These are phyloP conservation scores for Myiothlypis chrysogaster DNA, from an alignment of 2,797 vertebrate genomes.

Conservation along the genomic window DNA sequence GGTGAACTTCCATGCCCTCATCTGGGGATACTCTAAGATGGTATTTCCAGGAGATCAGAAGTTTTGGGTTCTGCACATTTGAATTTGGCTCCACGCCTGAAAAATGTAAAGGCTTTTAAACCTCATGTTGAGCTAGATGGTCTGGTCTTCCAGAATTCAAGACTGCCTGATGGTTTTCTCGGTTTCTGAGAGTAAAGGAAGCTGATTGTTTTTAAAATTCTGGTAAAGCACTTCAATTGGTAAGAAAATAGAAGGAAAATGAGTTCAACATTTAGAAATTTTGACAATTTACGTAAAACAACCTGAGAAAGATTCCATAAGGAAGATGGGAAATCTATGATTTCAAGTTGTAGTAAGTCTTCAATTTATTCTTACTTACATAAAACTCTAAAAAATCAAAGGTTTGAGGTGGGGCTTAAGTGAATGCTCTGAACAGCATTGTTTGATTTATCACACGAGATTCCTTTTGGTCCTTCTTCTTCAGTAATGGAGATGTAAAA, in stretches of 20 bases:
- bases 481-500: not conserved
- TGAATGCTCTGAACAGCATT: not conserved
- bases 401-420: not conserved
- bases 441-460: not conserved
- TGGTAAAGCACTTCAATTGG: not conserved
- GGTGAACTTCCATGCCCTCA: not conserved
- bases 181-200: not conserved
- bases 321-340: not conserved
- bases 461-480: not conserved
- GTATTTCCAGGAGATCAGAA: not conserved
- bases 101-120: not conserved
- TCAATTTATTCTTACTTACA: not conserved
- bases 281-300: not conserved
- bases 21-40: not conserved
- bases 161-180: not conserved
- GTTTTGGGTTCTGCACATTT: not conserved
- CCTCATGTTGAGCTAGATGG: not conserved
- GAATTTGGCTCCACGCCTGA: not conserved
- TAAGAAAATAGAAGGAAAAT: not conserved
- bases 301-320: not conserved
- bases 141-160: not conserved
- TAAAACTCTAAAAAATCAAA: not conserved
- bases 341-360: not conserved
- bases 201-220: not conserved
- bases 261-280: not conserved